Conservation (phyloP, 2,888 invertebrate species). For the Luperina testacea region DNA sequence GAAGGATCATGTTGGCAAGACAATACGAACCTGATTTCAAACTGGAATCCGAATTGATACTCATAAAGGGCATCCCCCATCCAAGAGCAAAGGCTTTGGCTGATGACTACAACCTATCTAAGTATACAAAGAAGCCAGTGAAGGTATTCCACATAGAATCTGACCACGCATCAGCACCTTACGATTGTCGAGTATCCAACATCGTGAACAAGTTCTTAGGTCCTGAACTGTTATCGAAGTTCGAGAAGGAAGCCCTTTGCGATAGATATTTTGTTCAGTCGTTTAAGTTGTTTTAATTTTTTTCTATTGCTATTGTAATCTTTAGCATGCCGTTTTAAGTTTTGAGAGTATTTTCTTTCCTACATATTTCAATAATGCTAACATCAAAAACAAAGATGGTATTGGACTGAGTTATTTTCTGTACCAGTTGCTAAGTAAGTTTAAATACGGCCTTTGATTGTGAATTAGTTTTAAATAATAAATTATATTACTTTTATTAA, state of each 20-base stretch:
- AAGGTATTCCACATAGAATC: slow-evolving; percentile 69
- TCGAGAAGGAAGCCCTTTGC: slow-evolving; percentile 69
- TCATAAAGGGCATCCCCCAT: slow-evolving; percentile 73
- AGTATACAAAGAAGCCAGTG: slow-evolving; percentile 72
- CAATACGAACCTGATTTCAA: slow-evolving; percentile 72
- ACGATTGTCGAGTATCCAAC: slow-evolving; percentile 73
- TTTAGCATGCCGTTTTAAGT: not conserved
- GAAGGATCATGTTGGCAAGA: slow-evolving; percentile 69
- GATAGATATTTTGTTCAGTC: slow-evolving; percentile 61
- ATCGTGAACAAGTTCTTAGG: slow-evolving; percentile 73
- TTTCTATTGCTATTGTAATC: not conserved
- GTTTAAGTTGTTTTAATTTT: slow-evolving; percentile 30
- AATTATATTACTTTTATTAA: slow-evolving; percentile 31
- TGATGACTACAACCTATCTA: slow-evolving; percentile 75
- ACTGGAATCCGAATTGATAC: slow-evolving; percentile 73
- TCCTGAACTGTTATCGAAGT: slow-evolving; percentile 67
- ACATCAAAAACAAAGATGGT: not conserved
- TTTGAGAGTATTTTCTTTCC: not conserved
- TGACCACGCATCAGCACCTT: slow-evolving; percentile 70
- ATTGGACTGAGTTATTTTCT: not conserved
- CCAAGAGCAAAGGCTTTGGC: slow-evolving; percentile 57
- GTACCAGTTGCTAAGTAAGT: slow-evolving; percentile 12
- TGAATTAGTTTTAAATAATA: slow-evolving; percentile 29
- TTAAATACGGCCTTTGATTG: slow-evolving; percentile 18
- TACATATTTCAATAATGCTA: not conserved